These are phyloP conservation scores for Podargus strigoides DNA, from an alignment of 2,797 vertebrate species.

Conservation along the genomic window DNA sequence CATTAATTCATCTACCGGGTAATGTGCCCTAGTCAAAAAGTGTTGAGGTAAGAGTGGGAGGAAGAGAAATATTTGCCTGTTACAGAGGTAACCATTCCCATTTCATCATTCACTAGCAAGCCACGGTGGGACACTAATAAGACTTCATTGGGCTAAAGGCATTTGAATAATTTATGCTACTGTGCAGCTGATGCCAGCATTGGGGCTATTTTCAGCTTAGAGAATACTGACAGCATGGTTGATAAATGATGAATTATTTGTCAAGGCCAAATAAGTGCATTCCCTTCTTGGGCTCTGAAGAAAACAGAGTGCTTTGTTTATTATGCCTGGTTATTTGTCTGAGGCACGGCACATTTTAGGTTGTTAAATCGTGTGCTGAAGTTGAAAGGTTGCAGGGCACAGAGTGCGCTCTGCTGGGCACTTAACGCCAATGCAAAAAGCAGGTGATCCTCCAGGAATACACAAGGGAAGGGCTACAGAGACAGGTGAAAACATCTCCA, in stretches of 20 bases:
- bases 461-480: not conserved
- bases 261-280: constrained; percentile 8
- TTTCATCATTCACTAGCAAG: not conserved
- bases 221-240: not conserved
- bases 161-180: not conserved
- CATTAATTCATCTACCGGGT: not conserved
- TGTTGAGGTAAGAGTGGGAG: not conserved
- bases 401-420: constrained; percentile 42
- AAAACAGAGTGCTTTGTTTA: not conserved
- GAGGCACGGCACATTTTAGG: not conserved
- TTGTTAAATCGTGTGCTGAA: not conserved
- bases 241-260: constrained; percentile 25
- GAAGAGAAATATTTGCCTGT: constrained; percentile 17
- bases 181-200: not conserved
- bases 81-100: not conserved
- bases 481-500: not conserved
- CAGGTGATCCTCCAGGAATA: not conserved
- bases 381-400: not conserved
- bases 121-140: not conserved
- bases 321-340: not conserved
- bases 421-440: not conserved
- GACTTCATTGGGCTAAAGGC: not conserved
- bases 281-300: not conserved
- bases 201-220: not conserved
- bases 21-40: not conserved